Conservation (phyloP, 2,113 vertebrate species). For the Tauraco erythrolophus region DNA sequence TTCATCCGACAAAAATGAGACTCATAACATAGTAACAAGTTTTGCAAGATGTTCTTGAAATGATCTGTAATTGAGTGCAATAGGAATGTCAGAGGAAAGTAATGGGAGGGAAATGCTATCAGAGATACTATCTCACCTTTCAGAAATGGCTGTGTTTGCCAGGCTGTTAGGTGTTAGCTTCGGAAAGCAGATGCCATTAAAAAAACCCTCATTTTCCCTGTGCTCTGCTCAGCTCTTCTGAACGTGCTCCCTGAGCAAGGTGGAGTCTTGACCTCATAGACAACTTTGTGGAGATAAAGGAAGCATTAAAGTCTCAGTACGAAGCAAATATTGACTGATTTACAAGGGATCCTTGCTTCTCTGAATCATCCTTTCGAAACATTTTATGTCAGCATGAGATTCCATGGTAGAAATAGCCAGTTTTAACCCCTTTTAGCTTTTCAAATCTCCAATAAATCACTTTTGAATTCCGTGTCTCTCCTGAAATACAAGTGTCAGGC, state of each 20-base stretch:
- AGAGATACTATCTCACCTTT: background rate
- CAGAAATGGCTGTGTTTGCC: background rate
- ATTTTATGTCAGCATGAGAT: background rate
- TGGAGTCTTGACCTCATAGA: background rate
- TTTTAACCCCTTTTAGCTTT: slow-evolving; percentile 38
- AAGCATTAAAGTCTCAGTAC: background rate
- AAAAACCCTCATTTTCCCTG: background rate
- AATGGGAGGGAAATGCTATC: background rate
- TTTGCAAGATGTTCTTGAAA: background rate
- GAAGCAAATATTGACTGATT: background rate
- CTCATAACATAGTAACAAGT: background rate
- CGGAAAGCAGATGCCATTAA: background rate
- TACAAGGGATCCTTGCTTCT: background rate
- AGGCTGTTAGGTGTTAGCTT: background rate
- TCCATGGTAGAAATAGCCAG: background rate
- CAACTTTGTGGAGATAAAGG: background rate
- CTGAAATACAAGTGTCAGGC: background rate
- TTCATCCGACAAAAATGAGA: background rate
- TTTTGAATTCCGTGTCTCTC: background rate
- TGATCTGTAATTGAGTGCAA: background rate
- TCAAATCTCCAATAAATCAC: slow-evolving; percentile 12
- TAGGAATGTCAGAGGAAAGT: background rate
- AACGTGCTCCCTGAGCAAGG: background rate
- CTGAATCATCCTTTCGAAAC: slow-evolving; percentile 7
- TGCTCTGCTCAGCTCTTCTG: background rate